Percentiles rank a stretch among this genome's conserved stretches.
Conservation (phyloP, 2,797 vertebrate genomes). For the Rhabdomys pumilio region DNA sequence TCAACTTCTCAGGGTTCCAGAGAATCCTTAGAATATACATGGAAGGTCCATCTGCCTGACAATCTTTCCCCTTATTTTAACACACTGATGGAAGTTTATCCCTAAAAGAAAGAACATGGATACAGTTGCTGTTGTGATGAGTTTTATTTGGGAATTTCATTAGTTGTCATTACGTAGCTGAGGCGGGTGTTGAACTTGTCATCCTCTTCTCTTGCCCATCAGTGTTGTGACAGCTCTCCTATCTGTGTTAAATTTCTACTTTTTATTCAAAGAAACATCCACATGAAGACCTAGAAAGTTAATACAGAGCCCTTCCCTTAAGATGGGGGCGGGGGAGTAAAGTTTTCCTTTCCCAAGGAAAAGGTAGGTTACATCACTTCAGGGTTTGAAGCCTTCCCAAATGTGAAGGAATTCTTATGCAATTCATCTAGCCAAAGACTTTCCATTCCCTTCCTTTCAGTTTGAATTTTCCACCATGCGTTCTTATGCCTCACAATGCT, state of each 20-base stretch:
- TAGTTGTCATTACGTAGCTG: background rate
- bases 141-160: background rate
- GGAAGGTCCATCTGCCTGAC: background rate
- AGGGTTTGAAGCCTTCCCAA: background rate
- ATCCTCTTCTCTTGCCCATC: background rate
- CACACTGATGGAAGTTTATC: background rate
- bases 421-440: background rate
- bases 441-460: constrained; percentile 5
- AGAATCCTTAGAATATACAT: too few species aligned
- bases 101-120: background rate
- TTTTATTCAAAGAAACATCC: constrained; percentile 50
- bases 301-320: background rate
- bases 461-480: constrained; percentile 31
- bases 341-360: background rate
- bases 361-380: background rate
- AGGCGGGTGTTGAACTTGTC: background rate
- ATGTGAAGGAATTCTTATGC: background rate
- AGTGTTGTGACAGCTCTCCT: background rate
- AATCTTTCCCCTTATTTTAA: background rate
- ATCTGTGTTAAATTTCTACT: background rate
- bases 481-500: constrained; percentile 14
- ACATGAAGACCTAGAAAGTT: background rate
- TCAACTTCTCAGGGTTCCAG: background rate
- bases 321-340: background rate
- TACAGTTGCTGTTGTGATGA: background rate